phyloP scores from a whole-genome alignment of 1,140 invertebrate genomes.

The Scaptodrosophila lebanonensis region DNA sequence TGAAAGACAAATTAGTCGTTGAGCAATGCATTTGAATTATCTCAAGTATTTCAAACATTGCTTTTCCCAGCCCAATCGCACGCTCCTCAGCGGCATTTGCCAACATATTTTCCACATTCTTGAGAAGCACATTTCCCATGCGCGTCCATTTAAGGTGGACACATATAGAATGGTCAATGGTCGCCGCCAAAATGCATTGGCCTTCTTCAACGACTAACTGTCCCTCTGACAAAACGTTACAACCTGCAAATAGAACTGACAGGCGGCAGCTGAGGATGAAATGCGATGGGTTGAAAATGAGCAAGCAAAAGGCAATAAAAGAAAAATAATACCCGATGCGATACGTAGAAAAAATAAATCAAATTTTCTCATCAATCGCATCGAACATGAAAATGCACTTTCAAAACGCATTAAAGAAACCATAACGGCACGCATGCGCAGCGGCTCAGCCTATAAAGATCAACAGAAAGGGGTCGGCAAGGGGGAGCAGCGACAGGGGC shows the following conservation, averaged over 20 bases:
- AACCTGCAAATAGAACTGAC: slow-evolving; percentile 72
- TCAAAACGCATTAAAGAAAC: slow-evolving; percentile 76
- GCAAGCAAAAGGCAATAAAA: background rate
- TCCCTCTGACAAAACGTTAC: slow-evolving; percentile 74
- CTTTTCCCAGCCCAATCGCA: slow-evolving; percentile 49
- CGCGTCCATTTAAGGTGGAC: slow-evolving; percentile 63
- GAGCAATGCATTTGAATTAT: too few species aligned
- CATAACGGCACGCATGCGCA: slow-evolving; percentile 72
- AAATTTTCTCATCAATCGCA: slow-evolving; percentile 77
- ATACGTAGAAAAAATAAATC: slow-evolving; percentile 67
- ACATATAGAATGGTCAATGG: slow-evolving; percentile 53
- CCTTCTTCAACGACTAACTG: slow-evolving; percentile 60
- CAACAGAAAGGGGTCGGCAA: slow-evolving; percentile 1
- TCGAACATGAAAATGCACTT: slow-evolving; percentile 77
- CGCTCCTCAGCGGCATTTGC: slow-evolving; percentile 2
- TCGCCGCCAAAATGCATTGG: slow-evolving; percentile 20
- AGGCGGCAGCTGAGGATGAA: slow-evolving; percentile 28
- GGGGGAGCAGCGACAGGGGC: background rate
- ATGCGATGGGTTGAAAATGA: slow-evolving; percentile 14
- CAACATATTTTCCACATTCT: slow-evolving; percentile 27
- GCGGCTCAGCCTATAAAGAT: slow-evolving; percentile 17
- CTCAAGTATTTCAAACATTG: slow-evolving; percentile 22
- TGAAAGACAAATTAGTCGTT: too few species aligned
- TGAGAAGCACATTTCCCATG: slow-evolving; percentile 58
- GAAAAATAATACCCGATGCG: slow-evolving; percentile 31